Base-by-base conservation (phyloP, 2,113 vertebrate genomes). In the Lathamus discolor region DNA sequence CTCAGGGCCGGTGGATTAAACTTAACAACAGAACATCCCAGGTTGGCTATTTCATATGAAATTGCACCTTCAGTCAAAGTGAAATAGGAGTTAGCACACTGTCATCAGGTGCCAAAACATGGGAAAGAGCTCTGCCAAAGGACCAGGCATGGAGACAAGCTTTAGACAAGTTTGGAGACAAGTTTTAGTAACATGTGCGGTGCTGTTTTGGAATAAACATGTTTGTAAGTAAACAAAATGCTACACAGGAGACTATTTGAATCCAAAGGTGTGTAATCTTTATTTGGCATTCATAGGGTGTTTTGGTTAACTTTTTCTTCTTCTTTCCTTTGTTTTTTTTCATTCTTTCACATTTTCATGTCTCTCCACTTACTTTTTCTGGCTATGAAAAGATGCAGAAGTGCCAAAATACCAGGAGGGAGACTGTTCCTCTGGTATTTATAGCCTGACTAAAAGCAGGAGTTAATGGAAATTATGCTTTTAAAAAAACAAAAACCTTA, bases 371-470 rank as follows among this genome's bases (percentile, higher is more conserved):
- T 92, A 96, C 92, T 95, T 96, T 96, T 93, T 95, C 96, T 97
- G 96, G 96, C 95, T 87, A 94, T 86, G 77, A 96, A 92, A 96
- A 91, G 66, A 55, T 74, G 87, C 83, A 69, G 54, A 94, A 91
- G 83, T 95, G 96, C 96, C 96, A 97, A 97, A 97, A 97, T 96
- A 96, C 91, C 93, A 92, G 77, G 59, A 96, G 77, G 29, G 86
- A 96, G 91, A 92, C 92, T 95, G 95, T 89, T 96, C 33, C 80
- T 76, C 74, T 95, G 93, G 92, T 96, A 97, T 96, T 97, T 97
- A 96, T 91, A 93, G 91, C 74, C 77, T 83, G 67, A 93, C 91
- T 94, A 90, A 93, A 95, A 96, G 78, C 73, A 95, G 92, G 88
- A 95, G 91, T 96, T 97, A 96, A 97, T 96, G 88, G 96, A 97